Evolutionary conservation across 1,140 invertebrate genomes (phyloP), one percentile per base, ranked within the genome.

Genomic region (Musca domestica): DNA sequence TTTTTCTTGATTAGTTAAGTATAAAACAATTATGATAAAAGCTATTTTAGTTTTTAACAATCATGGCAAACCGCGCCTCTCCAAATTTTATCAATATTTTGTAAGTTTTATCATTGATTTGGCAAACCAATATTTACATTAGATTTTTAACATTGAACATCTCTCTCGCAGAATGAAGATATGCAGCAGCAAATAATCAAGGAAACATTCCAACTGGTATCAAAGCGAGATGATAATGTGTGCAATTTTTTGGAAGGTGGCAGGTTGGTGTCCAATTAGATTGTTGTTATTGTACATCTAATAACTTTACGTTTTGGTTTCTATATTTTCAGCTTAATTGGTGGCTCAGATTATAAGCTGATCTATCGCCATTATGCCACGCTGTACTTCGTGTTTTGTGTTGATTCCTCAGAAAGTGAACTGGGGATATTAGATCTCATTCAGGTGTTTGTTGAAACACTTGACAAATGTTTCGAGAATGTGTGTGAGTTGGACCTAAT

Each of bases 391-490:
- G 98, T 99, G 0, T 99, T 99, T 83, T 99, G 98, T 85, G 98
- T 99, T 1, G 98, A 99, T 84, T 98, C 96, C 1, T 98, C 95
- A 0, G 98, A 99, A 84, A 98, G 96, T 81, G 98, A 99, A 83
- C 85, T 99, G 10, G 98, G 98, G 27, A 99, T 99, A 74, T 85
- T 99, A 67, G 98, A 99, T 85, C 84, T 99, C 22, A 99, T 99
- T 79, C 98, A 99, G 88, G 97, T 99, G 15, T 99, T 99, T 86
- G 97, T 99, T 2, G 98, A 99, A 85, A 99, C 97, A 0, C 81
- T 99, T 41, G 97, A 99, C 82, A 98, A 99, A 85, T 99, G 97
- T 83, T 99, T 99, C 84, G 98, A 99, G 83, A 99, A 99, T 87
- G 98, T 99, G 12, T 99, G 98, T 84, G 98, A 99, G 84, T 81